A percentile compares a stretch with the other conserved stretches of the same genome.
Conservation (phyloP, 2,888 invertebrate genomes). For the Drosophila hamatofila region DNA sequence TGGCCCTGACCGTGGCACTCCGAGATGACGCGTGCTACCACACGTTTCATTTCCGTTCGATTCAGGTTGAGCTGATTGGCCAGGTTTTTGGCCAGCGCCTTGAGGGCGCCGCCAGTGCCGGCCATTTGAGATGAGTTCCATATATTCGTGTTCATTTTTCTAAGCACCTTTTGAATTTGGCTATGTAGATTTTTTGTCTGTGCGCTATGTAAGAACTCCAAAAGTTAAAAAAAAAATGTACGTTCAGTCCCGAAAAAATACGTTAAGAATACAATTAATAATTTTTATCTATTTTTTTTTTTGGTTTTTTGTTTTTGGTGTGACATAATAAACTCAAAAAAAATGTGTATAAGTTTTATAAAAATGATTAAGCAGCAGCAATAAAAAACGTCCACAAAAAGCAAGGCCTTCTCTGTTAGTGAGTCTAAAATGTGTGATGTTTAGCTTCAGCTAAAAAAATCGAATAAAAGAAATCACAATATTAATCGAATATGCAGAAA, state of each 20-base stretch:
- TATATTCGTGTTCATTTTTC: slow-evolving; percentile 42
- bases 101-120: slow-evolving; percentile 58
- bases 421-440: neutral
- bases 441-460: neutral
- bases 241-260: slow-evolving; percentile 2
- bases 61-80: slow-evolving; percentile 55
- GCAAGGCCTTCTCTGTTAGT: slow-evolving; percentile 14
- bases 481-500: neutral
- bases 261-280: neutral
- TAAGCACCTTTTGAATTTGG: slow-evolving; percentile 9
- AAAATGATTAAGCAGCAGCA: neutral
- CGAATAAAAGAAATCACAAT: no score
- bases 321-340: slow-evolving; percentile 19
- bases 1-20: slow-evolving; percentile 50
- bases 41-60: slow-evolving; percentile 46
- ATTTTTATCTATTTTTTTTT: slow-evolving; percentile 26
- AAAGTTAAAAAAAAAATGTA: slow-evolving; percentile 18
- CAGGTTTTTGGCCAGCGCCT: slow-evolving; percentile 60
- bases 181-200: neutral
- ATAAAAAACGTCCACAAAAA: neutral
- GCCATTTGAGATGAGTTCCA: slow-evolving; percentile 57
- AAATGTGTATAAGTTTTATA: neutral
- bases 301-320: slow-evolving; percentile 18
- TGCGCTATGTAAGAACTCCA: neutral
- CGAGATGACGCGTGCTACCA: slow-evolving; percentile 63